Evolutionary conservation across 2,888 invertebrate genomes (phyloP), one percentile per base, ranked within the genome.

Genomic region (Agrotis exclamationis): DNA sequence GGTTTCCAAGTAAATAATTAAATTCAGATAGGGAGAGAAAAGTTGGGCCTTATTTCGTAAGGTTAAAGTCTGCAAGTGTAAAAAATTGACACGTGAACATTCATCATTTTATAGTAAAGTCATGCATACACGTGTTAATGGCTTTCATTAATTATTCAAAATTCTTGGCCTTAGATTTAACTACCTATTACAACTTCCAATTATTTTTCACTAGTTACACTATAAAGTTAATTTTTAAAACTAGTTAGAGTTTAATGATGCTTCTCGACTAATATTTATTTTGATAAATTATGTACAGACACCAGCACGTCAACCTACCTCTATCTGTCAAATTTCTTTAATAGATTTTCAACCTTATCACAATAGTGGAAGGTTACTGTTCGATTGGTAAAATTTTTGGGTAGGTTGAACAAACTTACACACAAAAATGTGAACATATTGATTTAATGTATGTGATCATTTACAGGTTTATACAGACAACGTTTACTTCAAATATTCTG

Each of bases 141-240:
- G 39, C 60, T 53, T 39, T 48, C 44, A 78, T 44, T 24, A 0
- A 63, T 53, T 64, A 74, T 73, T 58, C 22, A 62, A 62, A 18
- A 71, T 33, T 45, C 24, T 7, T 16, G 18, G 22, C 16, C 18
- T 20, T 33, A 45, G 9, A 39, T 24, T 54, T 18, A 47, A 54
- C 18, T 22, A 39, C 11, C 39, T 39, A 11, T 39, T 39, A 39
- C 39, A 11, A 39, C 2, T 11, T 11, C 1, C 39, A 39, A 39
- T 11, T 39, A 9, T 39, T 11, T 11, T 9, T 11, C 39, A 11
- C 45, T 24, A 66, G 24, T 6, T 68, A 20, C 18, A 14, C 11
- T 45, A 24, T 48, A 14, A 71, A 54, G n/a, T 70, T n/a, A 11
- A 22, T 33, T 53, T 45, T 28, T 14, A 14, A 14, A 18, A 16